Percentiles rank a stretch among this genome's conserved stretches.
phyloP scores from a whole-genome alignment of 2,888 invertebrate genomes.

The Melieria omissa region DNA sequence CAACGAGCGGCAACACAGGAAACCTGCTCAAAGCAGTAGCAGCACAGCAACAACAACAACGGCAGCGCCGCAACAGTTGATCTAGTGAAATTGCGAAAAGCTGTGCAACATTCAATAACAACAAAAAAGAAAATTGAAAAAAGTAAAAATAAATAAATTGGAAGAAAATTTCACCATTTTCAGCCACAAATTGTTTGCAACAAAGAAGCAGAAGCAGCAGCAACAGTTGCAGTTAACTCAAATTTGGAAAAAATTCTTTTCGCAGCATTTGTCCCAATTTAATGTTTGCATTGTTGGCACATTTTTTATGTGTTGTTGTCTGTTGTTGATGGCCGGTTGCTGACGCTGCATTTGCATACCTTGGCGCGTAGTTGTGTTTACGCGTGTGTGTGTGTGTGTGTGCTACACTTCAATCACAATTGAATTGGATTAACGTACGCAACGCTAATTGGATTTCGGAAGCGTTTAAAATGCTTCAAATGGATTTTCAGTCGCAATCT shows the following conservation, averaged over 20 bases:
- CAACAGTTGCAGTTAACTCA: slow-evolving; percentile 21
- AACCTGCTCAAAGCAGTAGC: background rate
- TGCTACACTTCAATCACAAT: slow-evolving; percentile 21
- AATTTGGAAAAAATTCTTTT: background rate
- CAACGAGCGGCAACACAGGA: background rate
- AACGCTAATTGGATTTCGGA: slow-evolving; percentile 31
- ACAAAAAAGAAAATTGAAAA: background rate
- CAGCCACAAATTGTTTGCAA: background rate
- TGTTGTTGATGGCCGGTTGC: background rate
- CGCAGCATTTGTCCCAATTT: too few species aligned
- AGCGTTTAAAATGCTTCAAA: slow-evolving; percentile 29
- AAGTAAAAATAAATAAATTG: too few species aligned
- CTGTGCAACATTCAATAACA: background rate
- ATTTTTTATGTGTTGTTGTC: background rate
- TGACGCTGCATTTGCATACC: background rate
- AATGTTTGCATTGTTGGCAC: too few species aligned
- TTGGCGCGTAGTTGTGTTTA: background rate
- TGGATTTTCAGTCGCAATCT: background rate
- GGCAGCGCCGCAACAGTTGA: background rate
- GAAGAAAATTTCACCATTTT: too few species aligned
- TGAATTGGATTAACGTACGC: slow-evolving; percentile 33
- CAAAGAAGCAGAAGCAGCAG: slow-evolving; percentile 5
- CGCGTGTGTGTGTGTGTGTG: background rate
- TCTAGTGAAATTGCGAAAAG: background rate
- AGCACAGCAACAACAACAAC: background rate